Evolutionary conservation across 2,888 invertebrate species (phyloP), one percentile per base, ranked within the genome.

Genomic region (Epistrophe eligans): DNA sequence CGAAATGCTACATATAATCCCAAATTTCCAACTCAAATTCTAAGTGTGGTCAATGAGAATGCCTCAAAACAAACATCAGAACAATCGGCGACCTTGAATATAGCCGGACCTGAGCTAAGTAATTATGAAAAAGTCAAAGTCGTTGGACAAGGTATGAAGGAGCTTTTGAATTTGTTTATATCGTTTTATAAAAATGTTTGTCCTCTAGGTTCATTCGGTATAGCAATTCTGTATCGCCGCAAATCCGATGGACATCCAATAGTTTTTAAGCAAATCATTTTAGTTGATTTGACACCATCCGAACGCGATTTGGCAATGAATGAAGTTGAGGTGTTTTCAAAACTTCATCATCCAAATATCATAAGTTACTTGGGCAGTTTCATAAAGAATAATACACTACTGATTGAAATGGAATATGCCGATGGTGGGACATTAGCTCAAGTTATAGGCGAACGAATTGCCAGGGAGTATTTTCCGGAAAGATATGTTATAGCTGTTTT

Each of bases 361-460:
- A 95, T 96, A 62, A 94, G 95, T 89, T 96, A 96, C 91, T 94
- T 95, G 89, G 96, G 96, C 88, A 96, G 95, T 90, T 96, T 96
- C 90, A 95, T 96, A 90, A 94, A 95, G 89, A 95, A 96, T 89
- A 95, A 95, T 11, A 94, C 95, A 4, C 91, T 96, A 32, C 94
- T 96, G 91, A 96, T 96, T 85, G 96, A 96, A 92, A 96, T 96
- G 96, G 96, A 96, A 90, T 97, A 96, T 91, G 96, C 96, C 4
- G 96, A 96, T 91, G 95, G 95, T 19, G 96, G 96, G 11, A 96
- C 95, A 4, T 91, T 96, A 83, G 94, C 95, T 0, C 95, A 96
- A 90, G 94, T 94, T 87, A 93, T 96, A 55, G 92, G 94, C 35
- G 93, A 93, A 55, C 93, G 94, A 35, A 93, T 94, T 43, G 88